Evolutionary conservation across 2,113 vertebrate species (phyloP).

Genomic region (Aptenodytes forsteri): DNA sequence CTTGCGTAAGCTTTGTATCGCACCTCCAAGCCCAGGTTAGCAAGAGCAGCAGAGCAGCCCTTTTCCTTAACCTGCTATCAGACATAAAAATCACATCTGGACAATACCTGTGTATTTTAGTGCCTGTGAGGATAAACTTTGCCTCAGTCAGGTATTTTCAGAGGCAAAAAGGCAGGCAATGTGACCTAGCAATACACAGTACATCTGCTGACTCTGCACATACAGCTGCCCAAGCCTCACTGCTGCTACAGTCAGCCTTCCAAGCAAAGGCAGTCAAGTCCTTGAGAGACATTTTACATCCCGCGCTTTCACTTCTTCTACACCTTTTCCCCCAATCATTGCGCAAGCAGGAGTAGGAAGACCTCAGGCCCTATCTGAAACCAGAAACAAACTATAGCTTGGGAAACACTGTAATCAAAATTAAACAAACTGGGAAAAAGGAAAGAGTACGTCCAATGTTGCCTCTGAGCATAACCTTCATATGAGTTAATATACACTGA

Average conservation of each 20-base stretch:
- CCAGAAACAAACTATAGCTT: neutral
- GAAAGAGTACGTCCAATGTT: neutral
- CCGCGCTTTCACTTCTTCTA: neutral
- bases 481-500: neutral
- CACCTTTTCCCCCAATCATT: fast-evolving
- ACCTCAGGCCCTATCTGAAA: neutral
- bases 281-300: neutral
- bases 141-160: neutral
- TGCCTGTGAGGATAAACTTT: neutral
- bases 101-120: neutral
- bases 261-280: neutral
- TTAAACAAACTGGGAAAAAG: neutral
- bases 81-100: neutral
- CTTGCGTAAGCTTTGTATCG: fast-evolving
- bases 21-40: neutral
- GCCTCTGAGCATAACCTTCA: neutral
- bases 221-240: neutral
- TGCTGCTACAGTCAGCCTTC: neutral
- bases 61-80: neutral
- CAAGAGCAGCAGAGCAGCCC: neutral
- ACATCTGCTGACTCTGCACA: neutral
- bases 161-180: neutral
- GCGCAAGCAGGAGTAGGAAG: neutral
- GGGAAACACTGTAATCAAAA: neutral
- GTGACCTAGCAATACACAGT: neutral